phyloP scores from a whole-genome alignment of 2,113 vertebrate species.

The Aix galericulata region DNA sequence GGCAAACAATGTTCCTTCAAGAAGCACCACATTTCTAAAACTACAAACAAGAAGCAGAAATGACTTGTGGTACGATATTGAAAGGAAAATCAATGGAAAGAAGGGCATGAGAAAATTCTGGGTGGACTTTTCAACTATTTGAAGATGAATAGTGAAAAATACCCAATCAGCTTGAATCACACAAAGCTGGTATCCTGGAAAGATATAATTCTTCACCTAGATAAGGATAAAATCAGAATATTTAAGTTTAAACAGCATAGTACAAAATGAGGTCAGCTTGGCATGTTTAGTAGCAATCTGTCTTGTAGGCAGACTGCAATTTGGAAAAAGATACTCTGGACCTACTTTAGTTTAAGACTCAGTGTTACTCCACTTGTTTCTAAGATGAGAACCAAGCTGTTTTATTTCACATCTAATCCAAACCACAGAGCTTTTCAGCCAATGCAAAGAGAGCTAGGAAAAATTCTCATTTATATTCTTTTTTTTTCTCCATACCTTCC shows the following conservation, averaged over 20 bases:
- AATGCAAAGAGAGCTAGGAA: not conserved
- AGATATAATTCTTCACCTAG: not conserved
- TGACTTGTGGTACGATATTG: not conserved
- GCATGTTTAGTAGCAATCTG: conserved; percentile 21
- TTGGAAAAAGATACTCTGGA: conserved; percentile 15
- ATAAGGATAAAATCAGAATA: not conserved
- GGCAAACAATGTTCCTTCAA: not conserved
- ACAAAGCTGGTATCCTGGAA: not conserved
- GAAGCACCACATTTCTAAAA: not conserved
- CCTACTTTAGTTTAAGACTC: not conserved
- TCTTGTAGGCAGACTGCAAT: not conserved
- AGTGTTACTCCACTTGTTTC: conserved; percentile 18
- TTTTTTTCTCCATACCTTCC: conserved; percentile 38
- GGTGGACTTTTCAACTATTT: not conserved
- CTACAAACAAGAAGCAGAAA: not conserved
- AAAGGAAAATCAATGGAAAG: not conserved
- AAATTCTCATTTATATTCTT: not conserved
- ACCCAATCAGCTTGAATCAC: rapidly evolving
- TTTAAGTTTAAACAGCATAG: not conserved
- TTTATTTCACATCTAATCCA: not conserved
- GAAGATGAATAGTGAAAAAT: not conserved
- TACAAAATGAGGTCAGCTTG: conserved; percentile 27
- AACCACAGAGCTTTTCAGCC: not conserved
- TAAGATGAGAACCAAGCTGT: not conserved
- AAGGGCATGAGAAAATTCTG: not conserved